phyloP scores from a whole-genome alignment of 53 echinoderm and acorn worm species.

The Paracentrotus lividus region DNA sequence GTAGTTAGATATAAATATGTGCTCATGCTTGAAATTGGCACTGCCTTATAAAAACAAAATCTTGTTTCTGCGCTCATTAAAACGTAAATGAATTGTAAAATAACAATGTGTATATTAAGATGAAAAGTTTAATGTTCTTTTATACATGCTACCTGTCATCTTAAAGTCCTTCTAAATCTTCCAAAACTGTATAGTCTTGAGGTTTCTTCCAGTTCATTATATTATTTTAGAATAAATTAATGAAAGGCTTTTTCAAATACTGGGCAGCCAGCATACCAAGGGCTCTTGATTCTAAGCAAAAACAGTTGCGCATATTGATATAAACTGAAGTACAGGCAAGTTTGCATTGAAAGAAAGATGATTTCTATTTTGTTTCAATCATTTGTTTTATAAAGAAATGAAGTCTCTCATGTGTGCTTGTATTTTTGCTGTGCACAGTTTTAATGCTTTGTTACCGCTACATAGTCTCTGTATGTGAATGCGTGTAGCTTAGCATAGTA shows the following conservation, averaged over 20 bases:
- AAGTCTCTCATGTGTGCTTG: neutral
- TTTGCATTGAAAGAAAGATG: neutral
- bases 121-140: too few relatives aligned
- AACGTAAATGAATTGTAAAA: too few relatives aligned
- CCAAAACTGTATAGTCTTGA: neutral
- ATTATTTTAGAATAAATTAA: neutral
- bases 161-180: neutral
- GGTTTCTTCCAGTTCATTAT: neutral
- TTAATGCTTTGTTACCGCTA: constrained; percentile 16
- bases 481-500: constrained; percentile 1
- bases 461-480: constrained; percentile 32
- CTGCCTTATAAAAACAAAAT: too few relatives aligned
- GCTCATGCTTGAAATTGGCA: too few relatives aligned
- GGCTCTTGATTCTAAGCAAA: neutral
- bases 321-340: neutral
- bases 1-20: too few relatives aligned
- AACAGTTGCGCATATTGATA: neutral
- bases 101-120: too few relatives aligned
- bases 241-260: too few relatives aligned
- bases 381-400: neutral
- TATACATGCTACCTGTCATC: neutral
- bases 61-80: too few relatives aligned
- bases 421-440: constrained; percentile 11
- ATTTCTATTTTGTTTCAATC: neutral
- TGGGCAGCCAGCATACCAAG: too few relatives aligned